Evolutionary conservation across 1,140 invertebrate species (phyloP).

Genomic region (Ceratina calcarata): DNA sequence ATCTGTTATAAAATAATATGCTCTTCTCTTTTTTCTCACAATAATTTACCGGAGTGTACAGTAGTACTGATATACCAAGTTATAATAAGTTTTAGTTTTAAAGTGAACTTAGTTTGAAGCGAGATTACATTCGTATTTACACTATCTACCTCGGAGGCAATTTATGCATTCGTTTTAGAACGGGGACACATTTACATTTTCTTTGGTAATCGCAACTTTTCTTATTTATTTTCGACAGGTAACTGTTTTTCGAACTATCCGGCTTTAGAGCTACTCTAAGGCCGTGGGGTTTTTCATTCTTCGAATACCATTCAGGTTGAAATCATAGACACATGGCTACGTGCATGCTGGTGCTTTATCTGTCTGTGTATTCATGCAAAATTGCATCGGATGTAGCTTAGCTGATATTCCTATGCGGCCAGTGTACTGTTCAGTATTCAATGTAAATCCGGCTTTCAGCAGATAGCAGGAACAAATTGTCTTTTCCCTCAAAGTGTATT

Average conservation of each 20-base stretch:
- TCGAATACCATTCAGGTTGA: background rate
- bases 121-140: no score
- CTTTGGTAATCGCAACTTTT: background rate
- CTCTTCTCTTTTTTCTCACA: no score
- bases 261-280: no score
- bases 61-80: no score
- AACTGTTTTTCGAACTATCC: no score
- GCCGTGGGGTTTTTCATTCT: background rate
- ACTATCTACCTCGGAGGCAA: no score
- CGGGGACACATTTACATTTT: no score
- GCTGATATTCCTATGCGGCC: slow-evolving; percentile 6
- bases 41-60: no score
- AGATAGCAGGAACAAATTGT: background rate
- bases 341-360: background rate
- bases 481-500: background rate
- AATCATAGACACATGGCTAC: background rate
- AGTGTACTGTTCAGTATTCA: background rate
- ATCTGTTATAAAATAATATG: no score
- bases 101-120: no score
- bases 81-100: no score
- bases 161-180: no score
- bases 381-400: background rate
- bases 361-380: slow-evolving; percentile 6
- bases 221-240: background rate
- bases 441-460: slow-evolving; percentile 15